Evolutionary conservation across 2,797 vertebrate genomes (phyloP), one percentile per base, ranked within the genome.

Genomic region (Cottoperca gobio): DNA sequence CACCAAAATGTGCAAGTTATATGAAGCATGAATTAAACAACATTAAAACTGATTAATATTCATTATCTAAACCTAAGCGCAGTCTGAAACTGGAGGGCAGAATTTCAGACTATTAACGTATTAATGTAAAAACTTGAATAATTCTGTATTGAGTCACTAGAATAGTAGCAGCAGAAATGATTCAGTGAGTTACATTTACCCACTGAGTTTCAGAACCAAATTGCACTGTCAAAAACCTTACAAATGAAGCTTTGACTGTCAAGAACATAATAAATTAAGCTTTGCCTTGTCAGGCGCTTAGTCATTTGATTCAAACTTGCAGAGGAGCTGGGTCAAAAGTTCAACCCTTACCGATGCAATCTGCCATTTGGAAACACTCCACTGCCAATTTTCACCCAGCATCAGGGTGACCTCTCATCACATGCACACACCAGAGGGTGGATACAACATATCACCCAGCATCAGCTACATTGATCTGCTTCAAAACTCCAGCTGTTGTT

Each of bases 331-430:
- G 58, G 78, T 76, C 72, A 81, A 78, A 66, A 78, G 82, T 80
- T 73, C 78, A 87, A 42, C 53, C 52, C 73, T 76, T 53, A 59
- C 70, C 74, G 53, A 70, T 68, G 66, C 46, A 61, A 39, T 50
- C 46, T 67, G 54, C 67, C 61, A 52, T 73, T 80, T 76, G 39
- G 23, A 81, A 73, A 43, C 75, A 62, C n/a, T 63, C 13, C 42
- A 35, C 68, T 60, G 73, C 63, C 67, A 55, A 63, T 58, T 73
- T 70, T 57, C 60, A 37, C 53, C 59, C 70, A 58, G 63, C 82
- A 65, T 67, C 76, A 62, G 80, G 53, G 73, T 78, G 83, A 86
- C 70, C 81, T 68, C 74, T 43, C 77, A 49, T 76, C 31, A 2
- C 50, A 53, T 50, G 57, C 35, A 77, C 52, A 48, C 67, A 52